Percentiles rank a stretch among this genome's conserved stretches.
Evolutionary conservation across 2,797 vertebrate genomes (phyloP).

Genomic region (Pseudochirops cupreus): DNA sequence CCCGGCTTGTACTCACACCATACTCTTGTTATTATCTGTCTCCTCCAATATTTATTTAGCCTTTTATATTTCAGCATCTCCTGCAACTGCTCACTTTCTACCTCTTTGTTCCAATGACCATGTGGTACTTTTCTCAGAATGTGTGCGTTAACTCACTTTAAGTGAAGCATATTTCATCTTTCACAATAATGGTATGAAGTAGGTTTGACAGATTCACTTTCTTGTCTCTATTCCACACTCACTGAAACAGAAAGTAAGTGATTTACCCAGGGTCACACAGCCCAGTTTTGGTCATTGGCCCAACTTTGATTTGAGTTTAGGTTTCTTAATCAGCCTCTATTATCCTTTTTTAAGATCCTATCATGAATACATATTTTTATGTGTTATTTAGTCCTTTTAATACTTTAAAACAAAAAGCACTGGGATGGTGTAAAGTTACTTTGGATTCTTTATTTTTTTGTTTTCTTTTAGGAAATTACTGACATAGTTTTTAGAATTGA

Average conservation of each 20-base stretch:
- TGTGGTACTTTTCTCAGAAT: not conserved
- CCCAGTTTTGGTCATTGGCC: not conserved
- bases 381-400: slow-evolving; percentile 13
- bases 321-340: not conserved
- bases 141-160: not conserved
- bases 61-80: not conserved
- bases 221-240: not conserved
- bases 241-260: not conserved
- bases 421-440: slow-evolving; percentile 3
- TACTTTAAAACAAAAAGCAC: not conserved
- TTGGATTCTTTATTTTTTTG: slow-evolving; percentile 36
- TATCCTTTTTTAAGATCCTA: not conserved
- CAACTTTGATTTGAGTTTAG: not conserved
- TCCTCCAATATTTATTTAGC: not conserved
- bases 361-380: not conserved
- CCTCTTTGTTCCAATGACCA: not conserved
- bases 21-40: not conserved
- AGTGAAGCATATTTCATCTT: not conserved
- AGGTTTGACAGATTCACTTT: not conserved
- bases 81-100: not conserved
- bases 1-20: not conserved
- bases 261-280: not conserved
- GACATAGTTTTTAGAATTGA: slow-evolving; percentile 86
- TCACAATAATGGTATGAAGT: not conserved
- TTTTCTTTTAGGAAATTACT: slow-evolving; percentile 83